Evolutionary conservation across 2,888 invertebrate species (phyloP), one percentile per base, ranked within the genome.

Genomic region (Drosophila maculinotata): DNA sequence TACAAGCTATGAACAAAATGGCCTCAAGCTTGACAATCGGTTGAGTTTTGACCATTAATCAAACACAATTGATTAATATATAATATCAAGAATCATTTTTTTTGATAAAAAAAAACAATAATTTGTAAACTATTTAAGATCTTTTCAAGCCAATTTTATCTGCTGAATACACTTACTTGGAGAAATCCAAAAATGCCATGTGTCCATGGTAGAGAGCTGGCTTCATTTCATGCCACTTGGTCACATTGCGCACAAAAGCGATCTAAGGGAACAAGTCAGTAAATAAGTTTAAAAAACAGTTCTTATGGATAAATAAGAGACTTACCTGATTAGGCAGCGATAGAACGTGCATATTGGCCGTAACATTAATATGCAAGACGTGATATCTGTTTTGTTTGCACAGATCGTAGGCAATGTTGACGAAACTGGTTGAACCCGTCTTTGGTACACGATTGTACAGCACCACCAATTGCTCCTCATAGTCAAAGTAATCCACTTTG

Each of bases 191-290:
- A 92, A 96, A 99, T 4, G 98, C 98, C 93, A 99, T 95, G 91
- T 99, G 99, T 0, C 99, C 99, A 92, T 99, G 99, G 92, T 98
- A 99, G 53, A 99, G 93, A 0, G 98, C 98, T 38, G 99, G 99
- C 91, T 97, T 97, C 92, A 97, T 95, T 51, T 94, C 94, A 77
- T 94, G 92, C 99, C 99, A 99, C 65, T 94, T 93, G 1, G 97
- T 96, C 45, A 99, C 94, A 92, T 99, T 99, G 79, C 95, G 94
- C 75, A 96, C 96, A 92, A 99, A 97, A 87, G 95, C 93, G 69
- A 94, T 93, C 90, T 91, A 20, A 33, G 0, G 8, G 33, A 69
- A 35, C 3, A 6, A 3, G 12, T 3, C 4, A 7, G 1, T 20
- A 9, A 3, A 28, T 26, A 1, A 26, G 35, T 23, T 17, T n/a